Evolutionary conservation across 2,888 invertebrate species (phyloP).

Genomic region (Molorchus minor): DNA sequence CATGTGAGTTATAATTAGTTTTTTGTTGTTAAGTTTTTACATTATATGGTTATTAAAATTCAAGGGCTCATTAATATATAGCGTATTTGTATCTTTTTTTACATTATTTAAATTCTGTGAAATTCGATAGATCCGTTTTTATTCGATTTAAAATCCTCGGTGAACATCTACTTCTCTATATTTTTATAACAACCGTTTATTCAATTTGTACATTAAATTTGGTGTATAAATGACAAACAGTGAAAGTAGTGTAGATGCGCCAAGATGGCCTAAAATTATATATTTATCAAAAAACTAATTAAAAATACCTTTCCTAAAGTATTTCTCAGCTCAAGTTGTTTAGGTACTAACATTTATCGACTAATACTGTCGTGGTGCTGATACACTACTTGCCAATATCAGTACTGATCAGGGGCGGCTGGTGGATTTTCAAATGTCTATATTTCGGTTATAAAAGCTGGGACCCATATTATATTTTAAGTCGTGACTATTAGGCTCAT

Average conservation of each 20-base stretch:
- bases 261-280: background rate
- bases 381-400: conserved; percentile 16
- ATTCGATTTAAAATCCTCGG: background rate
- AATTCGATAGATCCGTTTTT: background rate
- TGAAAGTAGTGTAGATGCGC: conserved; percentile 4
- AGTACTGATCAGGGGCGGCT: too few relatives aligned
- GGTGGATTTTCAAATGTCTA: too few relatives aligned
- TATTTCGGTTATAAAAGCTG: too few relatives aligned
- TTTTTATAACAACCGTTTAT: conserved; percentile 18
- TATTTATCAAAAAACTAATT: background rate
- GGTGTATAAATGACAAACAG: background rate
- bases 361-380: conserved; percentile 2
- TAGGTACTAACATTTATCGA: too few relatives aligned
- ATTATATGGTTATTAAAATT: conserved; percentile 20
- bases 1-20: conserved; percentile 27
- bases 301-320: background rate
- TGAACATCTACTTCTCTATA: conserved; percentile 18
- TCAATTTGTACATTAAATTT: conserved; percentile 10
- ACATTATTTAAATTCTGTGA: conserved; percentile 15
- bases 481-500: too few relatives aligned
- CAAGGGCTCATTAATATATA: conserved; percentile 21
- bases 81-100: conserved; percentile 15
- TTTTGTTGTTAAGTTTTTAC: conserved; percentile 30
- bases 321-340: too few relatives aligned
- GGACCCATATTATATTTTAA: too few relatives aligned